Evolutionary conservation across 2,113 vertebrate genomes (phyloP), one percentile per base, ranked within the genome.

Genomic region (Anser brachyrhynchus): DNA sequence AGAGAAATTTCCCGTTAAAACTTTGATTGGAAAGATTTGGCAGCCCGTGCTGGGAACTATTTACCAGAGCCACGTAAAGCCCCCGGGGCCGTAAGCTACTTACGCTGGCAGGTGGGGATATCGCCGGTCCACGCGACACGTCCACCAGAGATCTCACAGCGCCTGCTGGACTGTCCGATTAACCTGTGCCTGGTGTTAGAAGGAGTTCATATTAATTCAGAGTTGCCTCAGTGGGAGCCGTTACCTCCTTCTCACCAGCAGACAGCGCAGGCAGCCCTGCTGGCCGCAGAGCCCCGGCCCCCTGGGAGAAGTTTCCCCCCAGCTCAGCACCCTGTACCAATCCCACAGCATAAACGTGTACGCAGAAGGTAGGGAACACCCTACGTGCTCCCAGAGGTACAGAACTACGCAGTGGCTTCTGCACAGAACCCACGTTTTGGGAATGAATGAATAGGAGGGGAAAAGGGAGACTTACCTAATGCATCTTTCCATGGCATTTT

Each of bases 111-210:
- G 5, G 25, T 1, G 37, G 97, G 96, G 78, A 95, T 0, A 1
- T 59, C 3, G 0, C 79, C 57, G 1, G 13, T 94, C 98, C 98
- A 98, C 0, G 0, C 39, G 3, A 98, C 89, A 3, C 0, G 33
- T 1, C 14, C 37, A 4, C 22, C 84, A 3, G 0, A 3, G 29
- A 91, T 0, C 61, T 35, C 3, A 73, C 98, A 98, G 5, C 15
- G 70, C 10, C 66, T 85, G 73, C 70, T 95, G 84, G 73, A 0
- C 1, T 1, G 4, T 15, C 98, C 98, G 7, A 96, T 51, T 43
- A 98, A 51, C 71, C 37, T 94, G 88, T 97, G 69, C 93, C 98
- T 98, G 90, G 90, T 16, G 70, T 11, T 5, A 17, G 20, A 71
- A 54, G 76, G 57, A 12, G 39, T 52, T 72, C 39, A 67, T 11